Percentiles rank a stretch among this genome's conserved stretches.
These are phyloP conservation scores for Phortica variegata DNA, from an alignment of 1,140 invertebrate species.

Conservation along the genomic window DNA sequence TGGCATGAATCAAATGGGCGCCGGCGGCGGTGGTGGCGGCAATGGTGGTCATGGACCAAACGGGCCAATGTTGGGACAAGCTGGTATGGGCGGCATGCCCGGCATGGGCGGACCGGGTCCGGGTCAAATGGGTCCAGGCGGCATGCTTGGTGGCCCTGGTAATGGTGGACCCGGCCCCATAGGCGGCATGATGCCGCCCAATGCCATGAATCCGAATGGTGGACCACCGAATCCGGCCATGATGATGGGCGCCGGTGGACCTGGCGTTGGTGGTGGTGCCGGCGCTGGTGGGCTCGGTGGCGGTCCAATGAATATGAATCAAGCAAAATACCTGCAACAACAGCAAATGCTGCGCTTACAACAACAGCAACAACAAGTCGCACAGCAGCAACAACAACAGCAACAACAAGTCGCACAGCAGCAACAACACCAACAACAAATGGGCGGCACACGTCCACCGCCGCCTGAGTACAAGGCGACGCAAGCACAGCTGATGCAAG, in stretches of 20 bases:
- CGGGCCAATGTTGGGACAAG: too few species aligned
- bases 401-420: constrained; percentile 50
- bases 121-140: constrained; percentile 33
- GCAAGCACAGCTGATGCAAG: constrained; percentile 65
- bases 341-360: constrained; percentile 57
- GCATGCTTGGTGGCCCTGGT: constrained; percentile 2
- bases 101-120: constrained; percentile 25
- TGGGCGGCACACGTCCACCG: constrained; percentile 63
- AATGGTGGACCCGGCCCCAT: constrained; percentile 33
- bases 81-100: constrained; percentile 49
- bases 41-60: constrained; percentile 38
- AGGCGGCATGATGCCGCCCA: constrained; percentile 34
- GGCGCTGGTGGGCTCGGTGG: constrained; percentile 44
- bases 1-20: constrained; percentile 7
- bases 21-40: constrained; percentile 17
- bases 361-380: constrained; percentile 60
- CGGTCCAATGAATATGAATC: constrained; percentile 59
- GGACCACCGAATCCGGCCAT: constrained; percentile 20
- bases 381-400: constrained; percentile 49
- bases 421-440: constrained; percentile 58
- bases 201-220: constrained; percentile 22
- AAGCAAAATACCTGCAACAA: constrained; percentile 65
- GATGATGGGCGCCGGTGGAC: constrained; percentile 45
- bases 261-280: constrained; percentile 14
- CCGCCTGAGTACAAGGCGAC: constrained; percentile 75